phyloP scores from a whole-genome alignment of 2,113 vertebrate species.

The Hyaena hyaena region DNA sequence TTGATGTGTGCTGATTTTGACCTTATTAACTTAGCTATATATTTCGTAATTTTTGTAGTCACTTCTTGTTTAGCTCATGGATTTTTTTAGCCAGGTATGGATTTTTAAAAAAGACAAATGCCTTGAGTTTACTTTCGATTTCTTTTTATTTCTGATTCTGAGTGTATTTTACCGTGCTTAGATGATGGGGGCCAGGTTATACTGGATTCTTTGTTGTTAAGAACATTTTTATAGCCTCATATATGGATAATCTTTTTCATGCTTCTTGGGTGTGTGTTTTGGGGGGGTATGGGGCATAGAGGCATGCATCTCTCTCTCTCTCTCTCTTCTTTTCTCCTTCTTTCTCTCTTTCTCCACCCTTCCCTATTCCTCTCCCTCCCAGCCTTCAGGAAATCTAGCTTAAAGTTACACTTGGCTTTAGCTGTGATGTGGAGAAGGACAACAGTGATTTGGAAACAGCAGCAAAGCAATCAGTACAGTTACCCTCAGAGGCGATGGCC shows the following conservation, averaged over 20 bases:
- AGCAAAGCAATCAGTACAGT: not conserved
- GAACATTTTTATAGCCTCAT: not conserved
- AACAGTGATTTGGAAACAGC: not conserved
- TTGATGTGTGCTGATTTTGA: not conserved
- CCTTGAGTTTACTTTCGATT: not conserved
- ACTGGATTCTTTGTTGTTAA: not conserved
- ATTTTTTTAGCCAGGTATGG: not conserved
- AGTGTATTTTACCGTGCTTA: not conserved
- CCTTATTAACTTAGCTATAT: not conserved
- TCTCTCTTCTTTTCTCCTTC: no score
- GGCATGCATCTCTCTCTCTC: not conserved
- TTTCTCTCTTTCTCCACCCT: not conserved
- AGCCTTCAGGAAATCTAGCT: not conserved
- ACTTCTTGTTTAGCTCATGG: not conserved
- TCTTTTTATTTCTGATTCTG: not conserved
- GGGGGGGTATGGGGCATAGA: fast-evolving
- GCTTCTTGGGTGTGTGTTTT: not conserved
- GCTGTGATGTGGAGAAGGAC: not conserved
- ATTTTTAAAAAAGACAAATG: not conserved
- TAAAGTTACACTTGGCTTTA: not conserved
- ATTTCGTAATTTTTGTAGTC: not conserved
- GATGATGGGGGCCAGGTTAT: not conserved
- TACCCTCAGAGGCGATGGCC: not conserved
- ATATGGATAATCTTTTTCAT: not conserved
- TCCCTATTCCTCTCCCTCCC: not conserved